Evolutionary conservation across 2,797 vertebrate species (phyloP).

Genomic region (Rhinella marina): DNA sequence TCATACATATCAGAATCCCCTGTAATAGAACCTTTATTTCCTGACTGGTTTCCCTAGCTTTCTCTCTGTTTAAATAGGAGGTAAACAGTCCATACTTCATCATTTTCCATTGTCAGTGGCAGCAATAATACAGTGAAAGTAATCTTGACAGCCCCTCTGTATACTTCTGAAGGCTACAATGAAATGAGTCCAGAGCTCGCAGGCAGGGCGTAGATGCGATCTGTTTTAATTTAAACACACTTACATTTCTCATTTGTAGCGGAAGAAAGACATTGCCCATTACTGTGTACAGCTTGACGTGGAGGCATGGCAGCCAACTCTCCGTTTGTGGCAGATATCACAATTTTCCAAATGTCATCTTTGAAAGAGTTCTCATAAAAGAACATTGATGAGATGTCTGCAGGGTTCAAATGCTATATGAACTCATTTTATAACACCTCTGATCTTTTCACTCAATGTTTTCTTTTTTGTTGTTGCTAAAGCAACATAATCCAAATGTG

Average conservation of each 20-base stretch:
- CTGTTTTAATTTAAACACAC: conserved; percentile 61
- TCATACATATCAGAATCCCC: background rate
- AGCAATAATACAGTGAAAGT: conserved; percentile 43
- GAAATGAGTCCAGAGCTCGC: conserved; percentile 24
- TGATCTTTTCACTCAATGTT: conserved; percentile 70
- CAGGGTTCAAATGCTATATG: conserved; percentile 73
- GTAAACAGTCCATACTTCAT: conserved; percentile 51
- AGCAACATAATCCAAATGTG: conserved; percentile 66
- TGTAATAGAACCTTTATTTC: background rate
- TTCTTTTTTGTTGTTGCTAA: conserved; percentile 67
- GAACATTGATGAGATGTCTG: conserved; percentile 70
- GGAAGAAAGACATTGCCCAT: conserved; percentile 59
- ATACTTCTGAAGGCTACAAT: conserved; percentile 24
- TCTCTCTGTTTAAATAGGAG: conserved; percentile 10
- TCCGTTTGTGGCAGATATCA: conserved; percentile 69
- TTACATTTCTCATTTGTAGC: conserved; percentile 58
- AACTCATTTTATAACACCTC: conserved; percentile 79
- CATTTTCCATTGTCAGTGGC: conserved; percentile 49
- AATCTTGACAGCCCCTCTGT: conserved; percentile 55
- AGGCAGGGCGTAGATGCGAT: conserved; percentile 37
- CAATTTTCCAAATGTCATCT: conserved; percentile 83
- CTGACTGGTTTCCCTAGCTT: background rate
- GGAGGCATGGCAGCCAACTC: conserved; percentile 75
- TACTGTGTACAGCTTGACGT: conserved; percentile 39
- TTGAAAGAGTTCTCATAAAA: conserved; percentile 77